These are phyloP conservation scores for Halotydeus destructor DNA, from an alignment of 1,140 invertebrate species.

Conservation along the genomic window DNA sequence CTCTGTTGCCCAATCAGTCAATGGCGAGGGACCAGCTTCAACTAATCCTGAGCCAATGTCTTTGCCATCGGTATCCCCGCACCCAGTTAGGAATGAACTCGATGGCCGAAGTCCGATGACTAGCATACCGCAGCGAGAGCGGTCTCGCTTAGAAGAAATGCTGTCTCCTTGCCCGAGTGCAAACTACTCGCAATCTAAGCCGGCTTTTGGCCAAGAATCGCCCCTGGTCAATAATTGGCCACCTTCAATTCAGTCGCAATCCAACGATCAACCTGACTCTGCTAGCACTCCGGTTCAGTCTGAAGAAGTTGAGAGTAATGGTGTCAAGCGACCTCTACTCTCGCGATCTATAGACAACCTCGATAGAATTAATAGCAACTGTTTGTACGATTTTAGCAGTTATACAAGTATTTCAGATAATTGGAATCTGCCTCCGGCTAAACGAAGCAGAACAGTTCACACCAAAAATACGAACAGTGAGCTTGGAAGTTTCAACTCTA, in stretches of 20 bases:
- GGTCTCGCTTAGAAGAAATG: neutral
- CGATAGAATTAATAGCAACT: too few species aligned
- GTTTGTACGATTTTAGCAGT: conserved; percentile 15
- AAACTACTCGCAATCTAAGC: neutral
- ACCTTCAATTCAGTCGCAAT: neutral
- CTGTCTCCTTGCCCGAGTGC: neutral
- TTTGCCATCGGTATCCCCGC: conserved; percentile 4
- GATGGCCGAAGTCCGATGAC: neutral
- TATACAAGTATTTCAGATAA: conserved; percentile 3
- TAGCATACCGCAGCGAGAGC: conserved; percentile 1
- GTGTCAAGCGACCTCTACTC: conserved; percentile 8
- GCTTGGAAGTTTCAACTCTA: conserved; percentile 4
- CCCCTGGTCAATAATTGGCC: neutral
- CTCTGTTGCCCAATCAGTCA: conserved; percentile 4
- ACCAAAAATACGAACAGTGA: neutral
- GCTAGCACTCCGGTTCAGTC: too few species aligned
- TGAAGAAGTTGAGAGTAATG: too few species aligned
- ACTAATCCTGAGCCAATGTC: neutral
- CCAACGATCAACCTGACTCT: too few species aligned
- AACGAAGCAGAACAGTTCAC: conserved; percentile 9
- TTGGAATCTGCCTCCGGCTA: conserved; percentile 3
- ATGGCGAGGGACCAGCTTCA: neutral
- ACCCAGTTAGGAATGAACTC: conserved; percentile 1
- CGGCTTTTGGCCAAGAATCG: neutral
- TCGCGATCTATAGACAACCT: too few species aligned